Percentiles rank a stretch among this genome's conserved stretches.
These are phyloP conservation scores for Pseudochaenichthys georgianus DNA, from an alignment of 2,797 vertebrate species.

Conservation along the genomic window DNA sequence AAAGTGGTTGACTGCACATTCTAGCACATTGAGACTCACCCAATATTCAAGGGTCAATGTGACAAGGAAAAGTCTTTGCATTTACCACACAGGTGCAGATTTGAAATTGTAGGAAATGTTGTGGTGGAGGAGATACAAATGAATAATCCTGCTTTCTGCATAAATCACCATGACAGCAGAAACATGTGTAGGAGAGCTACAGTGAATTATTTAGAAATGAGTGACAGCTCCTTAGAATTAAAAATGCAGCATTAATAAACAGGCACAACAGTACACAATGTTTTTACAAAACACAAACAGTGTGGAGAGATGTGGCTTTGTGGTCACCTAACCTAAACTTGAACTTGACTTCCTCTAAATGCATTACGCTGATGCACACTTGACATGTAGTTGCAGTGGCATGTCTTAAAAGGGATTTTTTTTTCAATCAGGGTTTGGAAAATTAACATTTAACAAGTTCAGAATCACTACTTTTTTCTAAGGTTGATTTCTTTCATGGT, in stretches of 20 bases:
- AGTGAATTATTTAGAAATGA: constrained; percentile 44
- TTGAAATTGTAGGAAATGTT: constrained; percentile 21
- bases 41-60: constrained; percentile 22
- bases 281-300: neutral
- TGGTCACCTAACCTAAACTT: constrained; percentile 24
- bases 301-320: constrained; percentile 8
- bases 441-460: constrained; percentile 23
- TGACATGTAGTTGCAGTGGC: neutral
- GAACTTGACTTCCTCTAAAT: constrained; percentile 7
- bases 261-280: neutral
- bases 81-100: constrained; percentile 1
- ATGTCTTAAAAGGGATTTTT: constrained; percentile 2
- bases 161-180: constrained; percentile 50
- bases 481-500: constrained; percentile 39
- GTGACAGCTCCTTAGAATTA: constrained; percentile 39
- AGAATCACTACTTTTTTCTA: constrained; percentile 14
- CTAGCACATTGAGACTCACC: constrained; percentile 11
- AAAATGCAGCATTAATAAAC: neutral
- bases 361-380: neutral
- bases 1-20: constrained; percentile 33
- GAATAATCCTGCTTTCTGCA: constrained; percentile 25
- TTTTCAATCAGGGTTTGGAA: constrained; percentile 30
- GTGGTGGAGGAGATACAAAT: constrained; percentile 13
- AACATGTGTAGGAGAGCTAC: constrained; percentile 24
- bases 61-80: neutral